These are phyloP conservation scores for Pycnonotus jocosus DNA, from an alignment of 2,113 vertebrate genomes.

Conservation along the genomic window DNA sequence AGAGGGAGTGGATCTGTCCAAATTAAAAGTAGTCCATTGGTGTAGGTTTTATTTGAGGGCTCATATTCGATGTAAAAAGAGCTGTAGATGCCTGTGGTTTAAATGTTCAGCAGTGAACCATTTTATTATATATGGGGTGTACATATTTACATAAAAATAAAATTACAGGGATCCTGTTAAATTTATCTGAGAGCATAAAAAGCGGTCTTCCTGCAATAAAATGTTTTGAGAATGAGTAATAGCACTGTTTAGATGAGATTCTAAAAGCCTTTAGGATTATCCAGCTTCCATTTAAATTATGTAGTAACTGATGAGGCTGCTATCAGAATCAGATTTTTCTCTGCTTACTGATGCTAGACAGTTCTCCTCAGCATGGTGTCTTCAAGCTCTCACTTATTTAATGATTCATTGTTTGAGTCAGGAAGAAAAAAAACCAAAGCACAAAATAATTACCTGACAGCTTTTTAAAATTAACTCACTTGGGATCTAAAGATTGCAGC, in stretches of 20 bases:
- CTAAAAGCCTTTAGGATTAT: conserved; percentile 52
- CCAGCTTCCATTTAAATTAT: conserved; percentile 55
- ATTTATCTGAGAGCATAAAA: conserved; percentile 47
- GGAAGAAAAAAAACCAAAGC: neutral
- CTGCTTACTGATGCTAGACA: conserved; percentile 47
- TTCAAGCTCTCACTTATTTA: conserved; percentile 38
- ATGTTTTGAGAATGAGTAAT: conserved; percentile 49
- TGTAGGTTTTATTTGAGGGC: neutral
- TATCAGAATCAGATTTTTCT: conserved; percentile 48
- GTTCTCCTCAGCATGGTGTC: conserved; percentile 29
- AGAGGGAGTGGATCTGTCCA: neutral
- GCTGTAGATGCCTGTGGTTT: neutral
- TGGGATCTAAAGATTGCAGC: neutral
- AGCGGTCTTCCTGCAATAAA: conserved; percentile 9
- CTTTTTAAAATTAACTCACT: conserved; percentile 28
- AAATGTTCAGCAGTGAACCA: neutral
- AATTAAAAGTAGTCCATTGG: neutral
- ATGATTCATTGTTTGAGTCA: conserved; percentile 51
- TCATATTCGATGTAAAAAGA: neutral
- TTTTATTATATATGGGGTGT: conserved; percentile 26
- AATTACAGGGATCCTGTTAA: conserved; percentile 33
- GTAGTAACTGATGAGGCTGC: conserved; percentile 50
- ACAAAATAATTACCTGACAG: conserved; percentile 18
- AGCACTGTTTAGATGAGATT: conserved; percentile 37
- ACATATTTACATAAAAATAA: conserved; percentile 47